A percentile compares a stretch with the other conserved stretches of the same genome.
Conservation (phyloP, 2,888 invertebrate species). For the Dasysyrphus tricinctus region DNA sequence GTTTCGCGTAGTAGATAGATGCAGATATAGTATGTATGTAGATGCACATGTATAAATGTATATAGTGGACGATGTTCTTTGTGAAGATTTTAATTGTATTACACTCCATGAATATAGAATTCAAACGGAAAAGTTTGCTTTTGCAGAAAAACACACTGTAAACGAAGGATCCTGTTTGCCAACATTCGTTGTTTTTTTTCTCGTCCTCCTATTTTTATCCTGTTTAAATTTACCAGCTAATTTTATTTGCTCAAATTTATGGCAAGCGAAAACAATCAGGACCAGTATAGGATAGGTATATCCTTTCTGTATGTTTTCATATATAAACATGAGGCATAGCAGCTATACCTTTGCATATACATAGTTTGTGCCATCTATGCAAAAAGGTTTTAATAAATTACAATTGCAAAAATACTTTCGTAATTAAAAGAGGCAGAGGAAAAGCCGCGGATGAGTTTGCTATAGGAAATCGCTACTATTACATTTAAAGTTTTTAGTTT, state of each 20-base stretch:
- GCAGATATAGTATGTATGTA: not conserved
- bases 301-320: constrained; percentile 5
- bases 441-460: not conserved
- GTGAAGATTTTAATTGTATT: constrained; percentile 72
- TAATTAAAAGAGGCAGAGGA: constrained; percentile 58
- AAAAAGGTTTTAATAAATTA: constrained; percentile 64
- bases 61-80: constrained; percentile 11
- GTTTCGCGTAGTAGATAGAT: not conserved
- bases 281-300: constrained; percentile 24
- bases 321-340: constrained; percentile 2
- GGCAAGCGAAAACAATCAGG: constrained; percentile 60
- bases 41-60: not conserved
- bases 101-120: constrained; percentile 67
- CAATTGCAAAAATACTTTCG: constrained; percentile 71
- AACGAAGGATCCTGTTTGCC: constrained; percentile 44
- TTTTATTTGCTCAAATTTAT: constrained; percentile 73
- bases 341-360: constrained; percentile 6
- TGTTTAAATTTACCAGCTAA: constrained; percentile 55
- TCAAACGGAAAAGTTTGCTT: constrained; percentile 56
- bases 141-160: constrained; percentile 37
- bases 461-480: not conserved
- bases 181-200: not conserved
- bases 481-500: constrained; percentile 13
- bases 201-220: constrained; percentile 11
- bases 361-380: not conserved